phyloP scores from a whole-genome alignment of 2,113 vertebrate species.

The Trogon melanurus region DNA sequence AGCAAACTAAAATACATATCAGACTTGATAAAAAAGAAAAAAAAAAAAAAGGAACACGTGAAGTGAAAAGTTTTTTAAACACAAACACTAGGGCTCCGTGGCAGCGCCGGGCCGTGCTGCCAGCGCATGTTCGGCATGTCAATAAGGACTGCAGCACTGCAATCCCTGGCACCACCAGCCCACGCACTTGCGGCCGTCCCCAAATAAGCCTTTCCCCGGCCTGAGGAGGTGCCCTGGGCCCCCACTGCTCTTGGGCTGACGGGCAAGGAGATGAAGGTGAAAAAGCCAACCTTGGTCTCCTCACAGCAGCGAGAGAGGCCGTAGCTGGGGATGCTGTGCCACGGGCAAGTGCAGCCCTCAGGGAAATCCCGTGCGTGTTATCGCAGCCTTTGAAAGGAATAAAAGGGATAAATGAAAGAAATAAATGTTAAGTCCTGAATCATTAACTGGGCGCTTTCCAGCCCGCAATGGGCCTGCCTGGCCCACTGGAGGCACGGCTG shows the following conservation, averaged over 20 bases:
- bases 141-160: constrained; percentile 58
- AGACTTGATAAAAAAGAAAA: not conserved
- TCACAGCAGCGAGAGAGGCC: rapidly evolving
- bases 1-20: not conserved
- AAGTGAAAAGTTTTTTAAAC: constrained; percentile 12
- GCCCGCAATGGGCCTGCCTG: not conserved
- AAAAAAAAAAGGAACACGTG: rapidly evolving
- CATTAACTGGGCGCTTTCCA: not conserved
- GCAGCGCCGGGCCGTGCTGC: not conserved
- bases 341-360: rapidly evolving
- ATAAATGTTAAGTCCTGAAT: not conserved
- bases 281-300: not conserved
- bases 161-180: constrained; percentile 2
- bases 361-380: not conserved
- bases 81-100: not conserved
- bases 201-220: not conserved
- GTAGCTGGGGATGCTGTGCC: not conserved
- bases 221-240: not conserved
- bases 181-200: not conserved
- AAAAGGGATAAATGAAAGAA: not conserved
- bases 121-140: constrained; percentile 9
- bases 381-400: not conserved
- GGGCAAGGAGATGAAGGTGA: not conserved
- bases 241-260: rapidly evolving
- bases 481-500: not conserved